These are phyloP conservation scores for Clistopyga incitator DNA, from an alignment of 2,888 invertebrate genomes.

Conservation along the genomic window DNA sequence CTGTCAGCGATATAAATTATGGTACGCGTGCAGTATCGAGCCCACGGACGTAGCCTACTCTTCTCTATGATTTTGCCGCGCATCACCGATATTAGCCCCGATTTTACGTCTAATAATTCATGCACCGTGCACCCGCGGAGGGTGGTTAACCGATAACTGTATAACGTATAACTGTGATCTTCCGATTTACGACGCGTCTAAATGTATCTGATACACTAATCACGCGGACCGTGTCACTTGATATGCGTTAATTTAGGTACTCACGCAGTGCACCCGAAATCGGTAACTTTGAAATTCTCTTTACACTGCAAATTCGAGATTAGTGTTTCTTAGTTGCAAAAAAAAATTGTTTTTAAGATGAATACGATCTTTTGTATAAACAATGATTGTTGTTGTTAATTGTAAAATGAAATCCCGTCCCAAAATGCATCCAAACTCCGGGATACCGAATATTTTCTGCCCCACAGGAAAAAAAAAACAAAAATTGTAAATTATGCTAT, in stretches of 20 bases:
- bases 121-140: neutral
- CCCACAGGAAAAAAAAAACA: too few relatives aligned
- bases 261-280: neutral
- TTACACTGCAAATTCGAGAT: neutral
- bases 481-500: too few relatives aligned
- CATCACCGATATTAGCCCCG: slow-evolving; percentile 31
- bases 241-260: neutral
- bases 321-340: neutral
- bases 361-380: too few relatives aligned
- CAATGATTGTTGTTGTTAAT: too few relatives aligned
- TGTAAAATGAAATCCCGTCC: too few relatives aligned
- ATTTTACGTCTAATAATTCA: slow-evolving; percentile 20
- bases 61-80: slow-evolving; percentile 45
- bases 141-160: neutral
- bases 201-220: neutral
- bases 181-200: neutral
- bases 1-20: slow-evolving; percentile 51
- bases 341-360: neutral
- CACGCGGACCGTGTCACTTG: neutral
- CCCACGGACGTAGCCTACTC: neutral
- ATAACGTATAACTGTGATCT: neutral
- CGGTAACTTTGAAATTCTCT: neutral
- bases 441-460: too few relatives aligned
- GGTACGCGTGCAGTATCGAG: neutral
- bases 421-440: too few relatives aligned